A percentile compares a stretch with the other conserved stretches of the same genome.
Conservation (phyloP, 2,113 vertebrate species). For the Trogon melanurus region DNA sequence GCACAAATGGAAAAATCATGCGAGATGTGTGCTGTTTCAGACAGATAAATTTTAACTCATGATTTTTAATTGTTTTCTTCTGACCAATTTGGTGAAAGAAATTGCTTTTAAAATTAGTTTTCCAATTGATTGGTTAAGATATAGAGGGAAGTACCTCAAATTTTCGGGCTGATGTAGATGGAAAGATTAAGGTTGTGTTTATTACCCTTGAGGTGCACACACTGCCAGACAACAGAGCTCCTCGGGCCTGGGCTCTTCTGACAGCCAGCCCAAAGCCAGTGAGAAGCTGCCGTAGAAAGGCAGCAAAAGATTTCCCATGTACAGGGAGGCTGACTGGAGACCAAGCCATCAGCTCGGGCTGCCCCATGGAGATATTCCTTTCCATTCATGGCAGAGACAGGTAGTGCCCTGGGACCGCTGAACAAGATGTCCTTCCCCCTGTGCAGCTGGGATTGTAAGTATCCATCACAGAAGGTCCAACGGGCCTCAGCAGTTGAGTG, state of each 20-base stretch:
- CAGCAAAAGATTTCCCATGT: background rate
- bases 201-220: background rate
- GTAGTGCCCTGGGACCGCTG: accelerated
- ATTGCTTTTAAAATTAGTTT: background rate
- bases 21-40: background rate
- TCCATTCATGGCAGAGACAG: accelerated
- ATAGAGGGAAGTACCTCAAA: background rate
- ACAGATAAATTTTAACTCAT: background rate
- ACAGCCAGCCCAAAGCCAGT: background rate
- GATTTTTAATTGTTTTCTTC: background rate
- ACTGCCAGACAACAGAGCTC: background rate
- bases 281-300: background rate
- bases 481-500: accelerated
- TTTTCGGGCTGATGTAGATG: background rate
- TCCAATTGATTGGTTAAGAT: background rate
- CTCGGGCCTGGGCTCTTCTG: background rate
- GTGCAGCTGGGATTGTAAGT: background rate
- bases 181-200: background rate
- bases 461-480: background rate
- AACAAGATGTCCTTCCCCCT: background rate
- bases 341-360: background rate
- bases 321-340: background rate
- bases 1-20: background rate
- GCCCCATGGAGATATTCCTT: background rate
- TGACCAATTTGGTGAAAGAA: background rate